Evolutionary conservation across 2,888 invertebrate species (phyloP).

Genomic region (Resseliella maxima): DNA sequence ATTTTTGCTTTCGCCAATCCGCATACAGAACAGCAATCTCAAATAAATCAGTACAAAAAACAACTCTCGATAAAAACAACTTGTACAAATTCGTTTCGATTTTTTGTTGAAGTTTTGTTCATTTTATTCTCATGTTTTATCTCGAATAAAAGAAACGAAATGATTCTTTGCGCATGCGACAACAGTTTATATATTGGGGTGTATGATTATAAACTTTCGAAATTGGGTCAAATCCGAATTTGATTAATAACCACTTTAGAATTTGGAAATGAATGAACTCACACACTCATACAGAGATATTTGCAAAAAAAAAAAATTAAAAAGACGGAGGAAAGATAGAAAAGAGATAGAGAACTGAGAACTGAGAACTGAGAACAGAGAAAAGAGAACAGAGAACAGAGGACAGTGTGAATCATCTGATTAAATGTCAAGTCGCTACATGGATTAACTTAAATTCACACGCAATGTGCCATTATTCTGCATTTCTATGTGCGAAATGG

Average conservation of each 20-base stretch:
- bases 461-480: neutral
- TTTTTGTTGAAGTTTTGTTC: too few relatives aligned
- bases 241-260: neutral
- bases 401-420: too few relatives aligned
- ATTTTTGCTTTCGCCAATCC: neutral
- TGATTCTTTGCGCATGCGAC: too few relatives aligned
- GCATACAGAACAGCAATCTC: neutral
- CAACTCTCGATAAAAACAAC: too few relatives aligned
- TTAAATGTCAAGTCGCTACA: too few relatives aligned
- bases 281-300: neutral
- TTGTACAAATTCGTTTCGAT: too few relatives aligned
- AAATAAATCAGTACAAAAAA: neutral
- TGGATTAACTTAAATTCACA: neutral
- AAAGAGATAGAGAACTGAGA: too few relatives aligned
- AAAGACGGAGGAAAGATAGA: neutral
- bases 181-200: too few relatives aligned
- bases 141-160: neutral
- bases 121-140: too few relatives aligned
- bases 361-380: too few relatives aligned
- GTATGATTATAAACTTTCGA: neutral
- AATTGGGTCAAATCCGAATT: conserved; percentile 14
- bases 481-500: too few relatives aligned
- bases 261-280: neutral
- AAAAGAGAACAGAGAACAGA: too few relatives aligned
- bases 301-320: neutral